Percentiles rank a stretch among this genome's conserved stretches.
phyloP scores from a whole-genome alignment of 2,797 vertebrate species.

The Malacoctenus gilli region DNA sequence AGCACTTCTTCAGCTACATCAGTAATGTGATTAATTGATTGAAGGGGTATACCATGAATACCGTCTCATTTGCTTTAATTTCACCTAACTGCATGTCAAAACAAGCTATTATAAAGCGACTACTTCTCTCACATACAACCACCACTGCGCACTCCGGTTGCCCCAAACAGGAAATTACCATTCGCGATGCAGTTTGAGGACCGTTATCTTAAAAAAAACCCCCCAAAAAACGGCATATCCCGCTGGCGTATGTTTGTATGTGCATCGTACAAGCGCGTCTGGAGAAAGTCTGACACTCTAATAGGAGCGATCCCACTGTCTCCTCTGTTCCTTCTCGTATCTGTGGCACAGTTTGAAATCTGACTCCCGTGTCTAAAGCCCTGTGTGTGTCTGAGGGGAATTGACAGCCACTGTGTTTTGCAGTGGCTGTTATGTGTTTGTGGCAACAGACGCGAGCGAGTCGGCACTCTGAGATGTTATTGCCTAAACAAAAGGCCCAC shows the following conservation, averaged over 20 bases:
- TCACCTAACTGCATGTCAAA: constrained; percentile 59
- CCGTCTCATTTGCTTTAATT: constrained; percentile 60
- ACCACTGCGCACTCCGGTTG: constrained; percentile 17
- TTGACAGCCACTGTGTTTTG: constrained; percentile 77
- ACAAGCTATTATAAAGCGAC: constrained; percentile 35
- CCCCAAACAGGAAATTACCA: constrained; percentile 15
- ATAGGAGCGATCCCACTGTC: constrained; percentile 46
- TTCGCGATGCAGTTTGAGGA: constrained; percentile 44
- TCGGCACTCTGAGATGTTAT: constrained; percentile 56
- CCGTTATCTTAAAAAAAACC: neutral
- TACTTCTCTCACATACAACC: constrained; percentile 7
- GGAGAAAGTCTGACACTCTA: constrained; percentile 35
- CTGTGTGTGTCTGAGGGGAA: constrained; percentile 62
- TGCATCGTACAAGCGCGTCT: constrained; percentile 12
- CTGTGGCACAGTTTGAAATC: constrained; percentile 72
- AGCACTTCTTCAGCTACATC: constrained; percentile 69
- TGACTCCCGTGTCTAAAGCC: constrained; percentile 65
- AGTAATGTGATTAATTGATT: constrained; percentile 75
- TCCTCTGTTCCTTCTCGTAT: constrained; percentile 52
- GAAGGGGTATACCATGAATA: constrained; percentile 56
- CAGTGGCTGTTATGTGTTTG: constrained; percentile 73
- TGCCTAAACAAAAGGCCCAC: constrained; percentile 71
- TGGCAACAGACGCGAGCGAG: constrained; percentile 67
- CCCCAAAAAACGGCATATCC: constrained; percentile 32
- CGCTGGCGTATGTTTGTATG: constrained; percentile 33